A percentile compares a stretch with the other conserved stretches of the same genome.
Evolutionary conservation across 2,888 invertebrate species (phyloP).

Genomic region (Drosophila trichaetosa): DNA sequence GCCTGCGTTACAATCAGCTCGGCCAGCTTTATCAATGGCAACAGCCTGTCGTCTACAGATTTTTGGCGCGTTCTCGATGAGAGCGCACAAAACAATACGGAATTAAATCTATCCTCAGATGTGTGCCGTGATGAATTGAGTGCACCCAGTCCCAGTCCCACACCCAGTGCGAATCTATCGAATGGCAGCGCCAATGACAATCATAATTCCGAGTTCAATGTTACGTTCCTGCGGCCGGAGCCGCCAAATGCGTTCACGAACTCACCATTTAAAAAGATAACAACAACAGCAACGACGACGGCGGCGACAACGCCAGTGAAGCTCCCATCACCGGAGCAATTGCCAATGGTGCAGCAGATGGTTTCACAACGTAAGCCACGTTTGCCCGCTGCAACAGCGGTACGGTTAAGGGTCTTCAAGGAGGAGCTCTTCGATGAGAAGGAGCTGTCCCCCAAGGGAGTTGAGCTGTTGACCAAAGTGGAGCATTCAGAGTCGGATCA

Average conservation of each 20-base stretch:
- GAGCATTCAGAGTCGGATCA: constrained; percentile 64
- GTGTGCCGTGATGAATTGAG: constrained; percentile 53
- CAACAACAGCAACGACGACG: constrained; percentile 36
- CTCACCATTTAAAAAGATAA: constrained; percentile 75
- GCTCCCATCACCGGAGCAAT: constrained; percentile 57
- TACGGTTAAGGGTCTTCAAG: constrained; percentile 75
- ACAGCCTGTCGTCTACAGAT: constrained; percentile 83
- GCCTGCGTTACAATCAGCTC: constrained; percentile 84
- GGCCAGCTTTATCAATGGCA: constrained; percentile 79
- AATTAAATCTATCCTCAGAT: constrained; percentile 67
- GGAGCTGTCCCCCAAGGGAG: constrained; percentile 9
- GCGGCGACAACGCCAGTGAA: constrained; percentile 57
- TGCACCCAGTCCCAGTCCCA: constrained; percentile 34
- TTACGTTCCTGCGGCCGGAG: constrained; percentile 79
- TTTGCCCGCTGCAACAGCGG: constrained; percentile 61
- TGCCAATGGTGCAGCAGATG: constrained; percentile 31
- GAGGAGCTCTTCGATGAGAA: constrained; percentile 73
- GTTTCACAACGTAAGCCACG: constrained; percentile 61
- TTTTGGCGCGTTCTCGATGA: constrained; percentile 84
- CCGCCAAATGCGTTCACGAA: constrained; percentile 77
- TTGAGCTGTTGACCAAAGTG: constrained; percentile 53
- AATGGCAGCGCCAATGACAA: constrained; percentile 57
- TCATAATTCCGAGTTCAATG: constrained; percentile 75
- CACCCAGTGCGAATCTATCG: constrained; percentile 34
- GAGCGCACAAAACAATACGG: constrained; percentile 81